These are phyloP conservation scores for Phalacrocorax carbo DNA, from an alignment of 2,113 vertebrate species.

Conservation along the genomic window DNA sequence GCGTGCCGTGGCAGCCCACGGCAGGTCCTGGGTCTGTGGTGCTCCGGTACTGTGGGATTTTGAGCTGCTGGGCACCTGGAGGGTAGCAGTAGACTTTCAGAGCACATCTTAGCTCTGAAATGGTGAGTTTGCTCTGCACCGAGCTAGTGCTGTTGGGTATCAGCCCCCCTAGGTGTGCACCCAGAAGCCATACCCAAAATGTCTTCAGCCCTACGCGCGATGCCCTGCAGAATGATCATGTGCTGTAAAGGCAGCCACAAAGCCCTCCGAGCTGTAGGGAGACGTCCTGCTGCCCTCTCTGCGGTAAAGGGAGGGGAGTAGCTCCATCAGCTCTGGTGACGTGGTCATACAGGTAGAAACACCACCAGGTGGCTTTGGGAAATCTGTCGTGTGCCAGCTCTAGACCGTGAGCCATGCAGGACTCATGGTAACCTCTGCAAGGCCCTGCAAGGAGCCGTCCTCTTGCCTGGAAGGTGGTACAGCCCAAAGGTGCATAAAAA, in stretches of 20 bases:
- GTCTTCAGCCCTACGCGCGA: accelerated
- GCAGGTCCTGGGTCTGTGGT: not conserved
- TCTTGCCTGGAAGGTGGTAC: not conserved
- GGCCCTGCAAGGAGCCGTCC: not conserved
- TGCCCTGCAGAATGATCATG: accelerated
- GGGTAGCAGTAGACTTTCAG: not conserved
- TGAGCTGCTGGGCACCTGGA: not conserved
- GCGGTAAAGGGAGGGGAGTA: not conserved
- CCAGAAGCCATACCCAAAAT: not conserved
- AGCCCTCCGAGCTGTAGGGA: not conserved
- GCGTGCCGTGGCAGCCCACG: accelerated
- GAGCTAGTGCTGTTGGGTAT: not conserved
- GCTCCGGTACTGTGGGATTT: not conserved
- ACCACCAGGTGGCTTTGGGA: not conserved
- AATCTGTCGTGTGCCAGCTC: not conserved
- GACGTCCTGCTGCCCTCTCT: not conserved
- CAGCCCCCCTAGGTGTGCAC: too few relatives aligned
- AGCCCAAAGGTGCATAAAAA: not conserved
- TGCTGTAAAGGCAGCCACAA: not conserved
- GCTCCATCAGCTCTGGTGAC: accelerated
- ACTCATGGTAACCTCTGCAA: accelerated
- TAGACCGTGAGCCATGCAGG: accelerated
- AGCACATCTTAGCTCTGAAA: not conserved
- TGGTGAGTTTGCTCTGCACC: accelerated
- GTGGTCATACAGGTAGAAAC: not conserved